Percentiles rank a stretch among this genome's conserved stretches.
phyloP scores from a whole-genome alignment of 2,888 invertebrate species.

The Tyria jacobaeae region DNA sequence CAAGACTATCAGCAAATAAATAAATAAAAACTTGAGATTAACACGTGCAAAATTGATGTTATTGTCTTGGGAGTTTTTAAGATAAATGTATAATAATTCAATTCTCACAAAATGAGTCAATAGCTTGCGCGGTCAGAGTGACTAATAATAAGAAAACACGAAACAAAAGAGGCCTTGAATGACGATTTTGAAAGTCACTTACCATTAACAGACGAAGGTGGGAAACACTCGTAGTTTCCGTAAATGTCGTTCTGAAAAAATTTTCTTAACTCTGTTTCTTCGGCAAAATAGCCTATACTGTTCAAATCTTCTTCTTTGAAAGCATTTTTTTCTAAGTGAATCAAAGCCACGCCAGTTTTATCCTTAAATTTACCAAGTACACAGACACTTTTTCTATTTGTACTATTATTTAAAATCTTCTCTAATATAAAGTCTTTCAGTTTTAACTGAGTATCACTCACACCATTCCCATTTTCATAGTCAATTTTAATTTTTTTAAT shows the following conservation, averaged over 20 bases:
- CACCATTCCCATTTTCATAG: conserved; percentile 70
- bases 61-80: background rate
- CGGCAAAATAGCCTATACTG: conserved; percentile 87
- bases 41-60: background rate
- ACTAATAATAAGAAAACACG: conserved; percentile 51
- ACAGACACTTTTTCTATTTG: conserved; percentile 90
- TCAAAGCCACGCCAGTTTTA: conserved; percentile 88
- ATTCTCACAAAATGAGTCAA: conserved; percentile 27
- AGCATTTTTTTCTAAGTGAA: conserved; percentile 93
- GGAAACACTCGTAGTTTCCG: conserved; percentile 92
- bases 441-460: conserved; percentile 69
- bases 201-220: conserved; percentile 88
- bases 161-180: conserved; percentile 57
- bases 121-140: conserved; percentile 40
- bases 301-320: conserved; percentile 89
- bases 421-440: conserved; percentile 89
- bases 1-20: background rate
- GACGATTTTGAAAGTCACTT: conserved; percentile 56
- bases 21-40: conserved; percentile 7
- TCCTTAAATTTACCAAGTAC: conserved; percentile 90
- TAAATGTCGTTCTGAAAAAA: conserved; percentile 94
- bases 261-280: conserved; percentile 86
- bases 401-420: conserved; percentile 90
- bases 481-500: conserved; percentile 79
- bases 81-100: conserved; percentile 9